Conservation (phyloP, 2,797 vertebrate genomes). For the Antrozous pallidus region DNA sequence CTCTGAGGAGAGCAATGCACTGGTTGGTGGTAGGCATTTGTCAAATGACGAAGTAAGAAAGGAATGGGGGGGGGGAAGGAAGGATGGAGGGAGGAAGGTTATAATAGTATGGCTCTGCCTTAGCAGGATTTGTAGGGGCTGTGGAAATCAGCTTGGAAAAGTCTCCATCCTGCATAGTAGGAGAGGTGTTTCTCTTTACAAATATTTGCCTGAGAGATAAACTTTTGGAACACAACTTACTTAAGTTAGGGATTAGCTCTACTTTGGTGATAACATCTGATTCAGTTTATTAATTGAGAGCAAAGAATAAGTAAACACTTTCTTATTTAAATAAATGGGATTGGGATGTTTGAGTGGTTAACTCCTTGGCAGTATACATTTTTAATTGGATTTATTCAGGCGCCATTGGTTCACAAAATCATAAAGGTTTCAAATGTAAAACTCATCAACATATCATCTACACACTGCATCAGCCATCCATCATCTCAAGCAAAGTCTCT, state of each 20-base stretch:
- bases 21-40: neutral
- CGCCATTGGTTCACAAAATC: neutral
- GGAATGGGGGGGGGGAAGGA: too few species aligned
- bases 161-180: neutral
- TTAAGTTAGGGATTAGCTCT: neutral
- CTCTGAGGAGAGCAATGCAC: neutral
- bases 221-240: neutral
- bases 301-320: constrained; percentile 42
- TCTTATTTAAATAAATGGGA: constrained; percentile 41
- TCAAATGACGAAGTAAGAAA: neutral
- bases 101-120: neutral
- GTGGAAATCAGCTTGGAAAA: neutral
- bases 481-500: neutral
- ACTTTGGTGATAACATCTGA: neutral
- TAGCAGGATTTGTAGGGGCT: neutral
- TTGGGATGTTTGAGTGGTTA: neutral
- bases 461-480: neutral
- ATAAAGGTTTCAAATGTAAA: neutral
- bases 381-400: neutral
- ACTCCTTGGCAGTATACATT: neutral
- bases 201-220: neutral
- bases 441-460: neutral
- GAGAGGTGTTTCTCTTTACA: neutral
- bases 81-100: neutral
- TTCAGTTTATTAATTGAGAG: constrained; percentile 1